Conservation (phyloP, 2,797 vertebrate genomes). For the Chaetophractus vellerosus region DNA sequence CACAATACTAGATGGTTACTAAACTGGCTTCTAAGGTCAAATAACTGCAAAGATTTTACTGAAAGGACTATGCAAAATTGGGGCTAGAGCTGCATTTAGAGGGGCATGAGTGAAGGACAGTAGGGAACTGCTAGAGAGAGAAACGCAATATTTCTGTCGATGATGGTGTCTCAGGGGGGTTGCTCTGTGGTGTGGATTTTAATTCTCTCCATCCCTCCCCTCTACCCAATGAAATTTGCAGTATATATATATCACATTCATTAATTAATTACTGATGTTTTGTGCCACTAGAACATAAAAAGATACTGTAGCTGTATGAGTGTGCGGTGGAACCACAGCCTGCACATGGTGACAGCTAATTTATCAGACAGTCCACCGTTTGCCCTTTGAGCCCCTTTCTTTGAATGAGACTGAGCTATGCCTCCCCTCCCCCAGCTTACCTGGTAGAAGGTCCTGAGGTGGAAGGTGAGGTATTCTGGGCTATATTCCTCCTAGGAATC, state of each 20-base stretch:
- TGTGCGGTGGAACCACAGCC: background rate
- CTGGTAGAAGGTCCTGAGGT: background rate
- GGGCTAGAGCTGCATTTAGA: background rate
- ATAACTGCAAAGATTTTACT: background rate
- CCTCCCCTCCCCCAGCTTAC: background rate
- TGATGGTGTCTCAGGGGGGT: background rate
- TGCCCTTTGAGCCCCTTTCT: background rate
- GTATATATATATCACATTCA: background rate
- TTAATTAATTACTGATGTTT: background rate
- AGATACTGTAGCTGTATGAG: background rate
- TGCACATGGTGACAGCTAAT: background rate
- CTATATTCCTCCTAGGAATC: background rate
- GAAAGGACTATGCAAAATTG: background rate
- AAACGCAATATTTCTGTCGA: background rate
- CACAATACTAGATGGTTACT: background rate
- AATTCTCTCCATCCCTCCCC: background rate
- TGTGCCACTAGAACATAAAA: background rate
- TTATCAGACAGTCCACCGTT: background rate
- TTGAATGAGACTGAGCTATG: background rate
- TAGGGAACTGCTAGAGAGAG: background rate
- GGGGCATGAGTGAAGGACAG: background rate
- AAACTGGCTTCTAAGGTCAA: conserved; percentile 37
- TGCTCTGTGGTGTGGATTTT: background rate
- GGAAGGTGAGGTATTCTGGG: conserved; percentile 9
- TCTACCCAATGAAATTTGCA: background rate